These are phyloP conservation scores for Camarhynchus parvulus DNA, from an alignment of 2,113 vertebrate species.

Conservation along the genomic window DNA sequence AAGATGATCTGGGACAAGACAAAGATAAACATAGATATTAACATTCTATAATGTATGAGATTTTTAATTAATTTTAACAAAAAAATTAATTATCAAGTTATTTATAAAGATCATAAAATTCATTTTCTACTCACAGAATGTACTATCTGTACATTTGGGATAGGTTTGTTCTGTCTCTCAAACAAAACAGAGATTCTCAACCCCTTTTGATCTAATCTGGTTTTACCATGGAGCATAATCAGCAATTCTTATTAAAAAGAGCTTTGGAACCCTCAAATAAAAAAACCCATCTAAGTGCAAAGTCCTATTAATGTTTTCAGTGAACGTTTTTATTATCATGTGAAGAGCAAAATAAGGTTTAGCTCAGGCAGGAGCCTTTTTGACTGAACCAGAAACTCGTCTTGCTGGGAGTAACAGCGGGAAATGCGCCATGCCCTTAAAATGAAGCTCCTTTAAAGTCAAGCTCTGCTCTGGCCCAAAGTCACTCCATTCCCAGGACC, in stretches of 20 bases:
- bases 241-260: background rate
- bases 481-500: background rate
- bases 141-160: background rate
- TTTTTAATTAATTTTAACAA: constrained; percentile 29
- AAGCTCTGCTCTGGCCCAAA: background rate
- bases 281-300: background rate
- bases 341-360: constrained; percentile 7
- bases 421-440: background rate
- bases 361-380: background rate
- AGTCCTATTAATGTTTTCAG: background rate
- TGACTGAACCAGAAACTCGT: background rate
- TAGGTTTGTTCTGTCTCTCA: background rate
- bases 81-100: constrained; percentile 34
- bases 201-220: background rate
- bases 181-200: background rate
- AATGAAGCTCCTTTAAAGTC: background rate
- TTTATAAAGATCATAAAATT: constrained; percentile 22
- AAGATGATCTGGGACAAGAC: constrained; percentile 29
- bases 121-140: background rate
- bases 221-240: background rate
- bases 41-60: background rate
- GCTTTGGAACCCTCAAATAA: background rate
- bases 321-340: background rate
- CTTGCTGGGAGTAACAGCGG: background rate
- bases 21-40: constrained; percentile 44